Base-by-base conservation (phyloP, 2,113 vertebrate species). In the Percina caprodes region DNA sequence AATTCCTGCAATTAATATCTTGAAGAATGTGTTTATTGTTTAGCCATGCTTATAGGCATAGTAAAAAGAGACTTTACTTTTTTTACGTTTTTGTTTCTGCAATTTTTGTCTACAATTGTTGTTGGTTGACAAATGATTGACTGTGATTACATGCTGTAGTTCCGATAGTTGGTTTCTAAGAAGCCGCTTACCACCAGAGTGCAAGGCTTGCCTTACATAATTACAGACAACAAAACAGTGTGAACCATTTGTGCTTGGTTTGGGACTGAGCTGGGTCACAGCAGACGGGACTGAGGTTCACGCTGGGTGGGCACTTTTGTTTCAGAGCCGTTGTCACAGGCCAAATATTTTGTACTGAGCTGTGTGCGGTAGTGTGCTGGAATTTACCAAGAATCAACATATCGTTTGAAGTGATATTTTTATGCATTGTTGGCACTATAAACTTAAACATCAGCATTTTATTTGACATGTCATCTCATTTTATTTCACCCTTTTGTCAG, bases 401-500 rank as follows among this genome's bases (percentile, higher is more conserved):
- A 4, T 42, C 4, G n/a, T 55, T 54, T 30, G 19, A 24, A 76
- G 19, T 46, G 51, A 56, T 74, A 19, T 55, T 46, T 61, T 23
- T 3, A 11, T 74, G 26, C n/a, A 14, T 30, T 30, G 12, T 46
- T 59, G n/a, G 18, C 55, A 8, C 13, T 13, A 2, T 23, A 74
- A 11, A 62, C 21, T 39, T 19, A 14, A 62, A 18, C 45, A 39
- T 51, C 30, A 18, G 26, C 13, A 24, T 24, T 62, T 51, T 39
- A 39, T 48, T 24, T 26, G 23, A n/a, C 30, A 30, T 30, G 30
- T 30, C 30, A 30, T 30, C 30, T 30, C 30, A 4, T 30, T 30
- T 30, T 30, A 30, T 30, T 30, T 4, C 10, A 21, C 45, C 6
- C 1, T 71, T 14, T 75, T 54, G 59, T 3, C 86, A 99, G 99